A percentile compares a stretch with the other conserved stretches of the same genome.
These are phyloP conservation scores for Microcaecilia unicolor DNA, from an alignment of 2,797 vertebrate genomes.

Conservation along the genomic window DNA sequence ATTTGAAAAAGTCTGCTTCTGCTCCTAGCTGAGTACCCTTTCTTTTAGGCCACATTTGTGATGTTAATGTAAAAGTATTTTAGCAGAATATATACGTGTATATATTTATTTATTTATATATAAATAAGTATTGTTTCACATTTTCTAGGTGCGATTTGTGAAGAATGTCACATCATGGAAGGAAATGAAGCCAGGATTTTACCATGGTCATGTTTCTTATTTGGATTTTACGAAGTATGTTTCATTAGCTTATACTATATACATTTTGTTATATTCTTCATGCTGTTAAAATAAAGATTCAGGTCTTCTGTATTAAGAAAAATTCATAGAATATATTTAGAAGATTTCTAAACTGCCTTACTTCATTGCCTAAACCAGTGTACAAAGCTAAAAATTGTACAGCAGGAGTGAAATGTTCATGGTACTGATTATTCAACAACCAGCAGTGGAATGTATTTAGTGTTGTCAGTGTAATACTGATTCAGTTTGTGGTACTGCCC, in stretches of 20 bases:
- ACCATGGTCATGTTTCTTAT: slow-evolving; percentile 89
- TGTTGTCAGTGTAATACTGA: background rate
- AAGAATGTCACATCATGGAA: slow-evolving; percentile 90
- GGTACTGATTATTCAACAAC: background rate
- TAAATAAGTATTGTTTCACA: no score
- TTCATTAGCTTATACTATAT: background rate
- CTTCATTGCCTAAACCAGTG: no score
- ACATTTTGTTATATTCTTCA: background rate
- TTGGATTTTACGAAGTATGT: slow-evolving; percentile 92
- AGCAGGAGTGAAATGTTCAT: background rate
- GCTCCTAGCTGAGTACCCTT: no score
- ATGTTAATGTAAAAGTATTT: no score
- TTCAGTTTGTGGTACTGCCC: slow-evolving; percentile 30
- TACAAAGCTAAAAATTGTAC: no score
- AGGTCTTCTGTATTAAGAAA: no score
- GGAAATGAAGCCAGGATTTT: slow-evolving; percentile 94
- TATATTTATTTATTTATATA: no score
- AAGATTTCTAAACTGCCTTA: no score
- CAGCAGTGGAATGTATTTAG: background rate
- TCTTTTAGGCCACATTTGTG: no score
- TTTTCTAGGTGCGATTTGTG: slow-evolving; percentile 84
- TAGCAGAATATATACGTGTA: no score
- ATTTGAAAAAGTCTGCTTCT: no score
- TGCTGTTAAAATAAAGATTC: no score
- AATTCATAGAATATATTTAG: background rate